Conservation (phyloP, 2,888 invertebrate genomes). For the Tetropium fuscum region DNA sequence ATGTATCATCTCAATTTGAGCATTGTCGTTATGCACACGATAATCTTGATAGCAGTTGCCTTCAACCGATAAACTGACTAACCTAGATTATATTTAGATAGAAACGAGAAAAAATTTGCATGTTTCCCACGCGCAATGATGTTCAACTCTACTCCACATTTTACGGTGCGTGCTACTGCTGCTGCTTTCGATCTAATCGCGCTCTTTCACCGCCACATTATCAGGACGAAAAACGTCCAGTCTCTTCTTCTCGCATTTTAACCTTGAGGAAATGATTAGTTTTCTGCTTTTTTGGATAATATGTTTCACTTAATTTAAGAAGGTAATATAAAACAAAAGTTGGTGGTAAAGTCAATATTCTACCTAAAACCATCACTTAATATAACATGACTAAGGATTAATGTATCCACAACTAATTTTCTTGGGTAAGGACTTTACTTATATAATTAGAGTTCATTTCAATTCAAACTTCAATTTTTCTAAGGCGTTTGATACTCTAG, state of each 20-base stretch:
- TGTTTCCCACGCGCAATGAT: conserved; percentile 54
- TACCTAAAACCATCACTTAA: too few relatives aligned
- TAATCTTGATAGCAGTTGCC: conserved; percentile 50
- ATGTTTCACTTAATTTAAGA: too few relatives aligned
- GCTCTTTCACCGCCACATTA: conserved; percentile 6
- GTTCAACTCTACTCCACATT: conserved; percentile 18
- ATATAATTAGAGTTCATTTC: too few relatives aligned
- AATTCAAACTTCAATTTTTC: too few relatives aligned
- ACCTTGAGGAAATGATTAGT: too few relatives aligned
- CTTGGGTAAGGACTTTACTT: too few relatives aligned
- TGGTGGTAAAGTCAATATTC: too few relatives aligned
- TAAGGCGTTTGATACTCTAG: too few relatives aligned
- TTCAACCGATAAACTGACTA: conserved; percentile 52
- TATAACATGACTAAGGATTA: too few relatives aligned
- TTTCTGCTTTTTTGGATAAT: too few relatives aligned
- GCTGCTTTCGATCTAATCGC: conserved; percentile 12
- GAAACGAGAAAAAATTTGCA: conserved; percentile 55
- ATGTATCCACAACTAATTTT: too few relatives aligned
- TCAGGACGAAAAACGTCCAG: conserved; percentile 2
- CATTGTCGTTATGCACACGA: conserved; percentile 49
- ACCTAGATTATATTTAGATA: conserved; percentile 59
- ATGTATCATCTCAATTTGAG: conserved; percentile 48
- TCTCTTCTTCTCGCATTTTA: conserved; percentile 3
- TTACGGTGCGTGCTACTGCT: conserved; percentile 14
- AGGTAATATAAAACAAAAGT: too few relatives aligned